Evolutionary conservation across 1,140 invertebrate genomes (phyloP), one percentile per base, ranked within the genome.

Genomic region (Drosophila arizonae): DNA sequence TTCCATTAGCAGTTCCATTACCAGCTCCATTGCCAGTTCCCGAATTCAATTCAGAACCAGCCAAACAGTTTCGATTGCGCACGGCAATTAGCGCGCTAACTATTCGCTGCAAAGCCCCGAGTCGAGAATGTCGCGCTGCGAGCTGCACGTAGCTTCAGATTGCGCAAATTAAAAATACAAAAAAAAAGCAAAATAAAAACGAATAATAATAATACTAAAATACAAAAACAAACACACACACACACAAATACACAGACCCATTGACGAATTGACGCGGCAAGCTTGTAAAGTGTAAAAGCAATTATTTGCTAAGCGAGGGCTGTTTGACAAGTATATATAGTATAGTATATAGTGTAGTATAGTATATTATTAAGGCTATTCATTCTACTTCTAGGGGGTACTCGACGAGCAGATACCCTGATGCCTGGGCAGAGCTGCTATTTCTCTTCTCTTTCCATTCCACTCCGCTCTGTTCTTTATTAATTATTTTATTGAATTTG

Each of bases 51-150:
- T 50, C 60, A 45, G 52, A 56, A 56, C 54, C 39, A 57, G 36
- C 10, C 36, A 39, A 33, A 46, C 64, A 8, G 26, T 50, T 41
- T 54, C 57, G 73, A 72, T 61, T 60, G 43, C 60, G 55, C 41
- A 52, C 54, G 30, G 43, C 70, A 61, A 80, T 85, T 77, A 71
- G 72, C 30, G 55, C 17, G 72, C 28, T 6, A 30, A 30, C 28
- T 30, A 30, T 30, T 30, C 28, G 28, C 2, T 6, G 28, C 50
- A 26, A 36, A 33, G 24, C 17, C 24, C 21, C 15, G 36, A 62
- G 39, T 21, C 33, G n/a, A 15, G 17, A 36, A 41, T 62, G 50
- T 26, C 21, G 9, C 13, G 33, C 36, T 28, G 8, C 3, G 26
- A 5, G n/a, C 52, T 28, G 39, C 56, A 45, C 33, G 28, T 55